A percentile compares a stretch with the other conserved stretches of the same genome.
These are phyloP conservation scores for Eristalis pertinax DNA, from an alignment of 2,888 invertebrate species.

Conservation along the genomic window DNA sequence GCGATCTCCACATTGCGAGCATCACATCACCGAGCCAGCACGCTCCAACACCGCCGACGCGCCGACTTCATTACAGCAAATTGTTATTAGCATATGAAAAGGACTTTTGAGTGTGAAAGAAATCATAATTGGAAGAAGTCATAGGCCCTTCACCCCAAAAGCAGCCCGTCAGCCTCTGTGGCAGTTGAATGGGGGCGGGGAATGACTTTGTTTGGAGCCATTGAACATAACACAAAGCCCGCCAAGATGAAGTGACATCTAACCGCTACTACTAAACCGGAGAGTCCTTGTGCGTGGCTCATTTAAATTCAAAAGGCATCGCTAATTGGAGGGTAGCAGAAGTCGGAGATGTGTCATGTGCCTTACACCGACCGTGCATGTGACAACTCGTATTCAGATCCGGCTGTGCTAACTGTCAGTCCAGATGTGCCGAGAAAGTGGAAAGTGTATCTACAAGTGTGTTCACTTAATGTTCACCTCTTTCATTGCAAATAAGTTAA, in stretches of 20 bases:
- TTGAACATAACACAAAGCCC: slow-evolving; percentile 67
- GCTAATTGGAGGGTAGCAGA: slow-evolving; percentile 60
- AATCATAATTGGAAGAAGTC: slow-evolving; percentile 71
- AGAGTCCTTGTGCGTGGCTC: slow-evolving; percentile 70
- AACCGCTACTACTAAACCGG: slow-evolving; percentile 59
- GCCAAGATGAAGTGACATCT: slow-evolving; percentile 68
- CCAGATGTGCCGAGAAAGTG: slow-evolving; percentile 12
- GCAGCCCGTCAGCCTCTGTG: not conserved
- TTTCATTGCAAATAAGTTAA: slow-evolving; percentile 51
- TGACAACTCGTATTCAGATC: slow-evolving; percentile 33
- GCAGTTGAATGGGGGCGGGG: not conserved
- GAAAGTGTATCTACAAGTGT: not conserved
- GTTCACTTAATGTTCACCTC: slow-evolving; percentile 32
- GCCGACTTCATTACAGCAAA: slow-evolving; percentile 68
- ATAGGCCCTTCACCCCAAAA: slow-evolving; percentile 22
- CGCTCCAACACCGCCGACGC: slow-evolving; percentile 2
- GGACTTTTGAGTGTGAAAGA: slow-evolving; percentile 67
- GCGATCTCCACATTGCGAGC: not conserved
- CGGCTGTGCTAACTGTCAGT: slow-evolving; percentile 25
- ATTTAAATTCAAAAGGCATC: slow-evolving; percentile 71
- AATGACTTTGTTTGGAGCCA: slow-evolving; percentile 64
- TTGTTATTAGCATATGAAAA: slow-evolving; percentile 72
- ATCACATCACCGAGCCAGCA: not conserved
- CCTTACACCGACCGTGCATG: slow-evolving; percentile 42
- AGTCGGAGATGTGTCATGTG: slow-evolving; percentile 24